A percentile compares a stretch with the other conserved stretches of the same genome.
Conservation (phyloP, 2,888 invertebrate species). For the Falcaria lacertinaria region DNA sequence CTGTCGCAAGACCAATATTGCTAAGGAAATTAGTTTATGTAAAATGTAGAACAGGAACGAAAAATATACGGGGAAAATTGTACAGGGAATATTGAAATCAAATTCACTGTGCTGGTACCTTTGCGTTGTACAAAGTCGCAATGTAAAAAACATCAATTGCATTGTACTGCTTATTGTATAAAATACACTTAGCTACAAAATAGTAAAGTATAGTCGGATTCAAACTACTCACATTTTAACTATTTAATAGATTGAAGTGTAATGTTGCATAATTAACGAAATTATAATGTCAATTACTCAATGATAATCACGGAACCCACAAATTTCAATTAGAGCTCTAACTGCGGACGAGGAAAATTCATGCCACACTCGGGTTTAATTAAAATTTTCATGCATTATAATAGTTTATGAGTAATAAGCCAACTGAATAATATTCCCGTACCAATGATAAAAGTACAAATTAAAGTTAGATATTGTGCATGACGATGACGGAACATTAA, state of each 20-base stretch:
- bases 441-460: too few relatives aligned
- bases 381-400: slow-evolving; percentile 40
- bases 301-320: slow-evolving; percentile 44
- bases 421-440: too few relatives aligned
- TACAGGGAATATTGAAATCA: slow-evolving; percentile 67
- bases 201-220: too few relatives aligned
- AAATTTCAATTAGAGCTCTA: slow-evolving; percentile 53
- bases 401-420: slow-evolving; percentile 6
- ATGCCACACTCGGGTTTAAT: slow-evolving; percentile 44
- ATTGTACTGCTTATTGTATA: too few relatives aligned
- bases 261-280: slow-evolving; percentile 39
- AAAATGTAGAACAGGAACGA: slow-evolving; percentile 76
- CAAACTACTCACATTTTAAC: too few relatives aligned
- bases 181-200: too few relatives aligned
- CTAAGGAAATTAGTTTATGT: slow-evolving; percentile 79
- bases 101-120: slow-evolving; percentile 59
- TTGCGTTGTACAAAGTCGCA: too few relatives aligned
- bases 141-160: too few relatives aligned
- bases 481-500: too few relatives aligned
- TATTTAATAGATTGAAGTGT: too few relatives aligned
- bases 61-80: slow-evolving; percentile 71
- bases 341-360: slow-evolving; percentile 48
- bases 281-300: slow-evolving; percentile 52
- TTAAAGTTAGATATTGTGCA: too few relatives aligned
- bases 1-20: slow-evolving; percentile 78